Conservation (phyloP, 92 coral and sea anemone genomes). For the Zoanthus gigantus region DNA sequence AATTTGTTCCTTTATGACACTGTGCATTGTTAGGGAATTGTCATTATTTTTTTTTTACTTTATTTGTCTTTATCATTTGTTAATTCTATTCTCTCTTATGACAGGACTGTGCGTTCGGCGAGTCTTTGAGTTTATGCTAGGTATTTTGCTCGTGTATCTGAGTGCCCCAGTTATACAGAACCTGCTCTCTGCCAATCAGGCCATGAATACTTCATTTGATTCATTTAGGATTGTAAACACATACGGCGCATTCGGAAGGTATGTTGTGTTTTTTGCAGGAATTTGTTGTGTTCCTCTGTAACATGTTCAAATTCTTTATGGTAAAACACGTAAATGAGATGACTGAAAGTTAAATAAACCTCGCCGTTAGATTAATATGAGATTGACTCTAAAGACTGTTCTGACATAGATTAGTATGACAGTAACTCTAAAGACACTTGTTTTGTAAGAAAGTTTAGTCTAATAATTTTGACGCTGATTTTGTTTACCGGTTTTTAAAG, state of each 20-base stretch:
- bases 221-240: slow-evolving; percentile 98
- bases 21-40: too few species aligned
- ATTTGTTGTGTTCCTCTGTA: not conserved
- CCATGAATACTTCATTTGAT: slow-evolving; percentile 99
- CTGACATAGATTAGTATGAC: too few species aligned
- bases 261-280: not conserved
- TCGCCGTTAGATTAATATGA: too few species aligned
- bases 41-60: too few species aligned
- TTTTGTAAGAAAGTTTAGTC: too few species aligned
- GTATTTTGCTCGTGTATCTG: slow-evolving; percentile 80
- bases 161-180: slow-evolving; percentile 97
- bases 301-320: not conserved
- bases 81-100: not conserved
- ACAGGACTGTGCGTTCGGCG: slow-evolving; percentile 91
- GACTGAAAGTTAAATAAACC: not conserved
- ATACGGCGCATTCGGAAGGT: slow-evolving; percentile 99
- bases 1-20: not conserved
- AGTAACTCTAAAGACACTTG: too few species aligned
- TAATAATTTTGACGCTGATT: too few species aligned
- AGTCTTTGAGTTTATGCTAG: slow-evolving; percentile 93
- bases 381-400: too few species aligned
- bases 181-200: slow-evolving; percentile 90
- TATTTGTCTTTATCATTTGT: not conserved
- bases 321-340: not conserved
- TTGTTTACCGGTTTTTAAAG: too few species aligned